These are phyloP conservation scores for Pelobates fuscus DNA, from an alignment of 2,113 vertebrate species.

Conservation along the genomic window DNA sequence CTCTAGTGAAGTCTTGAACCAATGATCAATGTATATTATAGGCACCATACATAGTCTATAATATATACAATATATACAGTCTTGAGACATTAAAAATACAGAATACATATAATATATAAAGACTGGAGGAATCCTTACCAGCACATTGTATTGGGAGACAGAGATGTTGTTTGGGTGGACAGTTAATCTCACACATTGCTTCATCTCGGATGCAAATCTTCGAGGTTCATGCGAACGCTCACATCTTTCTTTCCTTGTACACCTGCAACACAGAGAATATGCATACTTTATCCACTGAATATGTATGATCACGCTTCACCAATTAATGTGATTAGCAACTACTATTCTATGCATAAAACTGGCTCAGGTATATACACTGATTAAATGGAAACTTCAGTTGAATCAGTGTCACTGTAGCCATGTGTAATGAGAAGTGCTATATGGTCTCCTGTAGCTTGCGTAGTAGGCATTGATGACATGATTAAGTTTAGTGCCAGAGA, in stretches of 20 bases:
- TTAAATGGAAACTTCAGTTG: background rate
- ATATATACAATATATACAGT: too few species aligned
- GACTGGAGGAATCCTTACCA: slow-evolving; percentile 72
- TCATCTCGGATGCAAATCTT: slow-evolving; percentile 91
- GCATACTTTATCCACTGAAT: slow-evolving; percentile 4
- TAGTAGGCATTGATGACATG: too few species aligned
- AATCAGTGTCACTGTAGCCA: background rate
- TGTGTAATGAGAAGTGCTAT: background rate
- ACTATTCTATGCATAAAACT: background rate
- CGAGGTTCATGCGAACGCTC: slow-evolving; percentile 88
- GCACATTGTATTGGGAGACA: slow-evolving; percentile 93
- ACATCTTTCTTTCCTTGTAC: slow-evolving; percentile 91
- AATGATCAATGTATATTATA: too few species aligned
- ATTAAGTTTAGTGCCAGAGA: too few species aligned
- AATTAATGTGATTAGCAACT: background rate
- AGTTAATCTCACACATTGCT: slow-evolving; percentile 92
- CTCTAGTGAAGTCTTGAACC: too few species aligned
- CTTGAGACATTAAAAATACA: too few species aligned
- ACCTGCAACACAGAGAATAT: slow-evolving; percentile 69
- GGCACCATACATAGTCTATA: too few species aligned
- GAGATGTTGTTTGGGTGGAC: slow-evolving; percentile 98
- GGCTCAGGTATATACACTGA: background rate
- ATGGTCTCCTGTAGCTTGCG: too few species aligned
- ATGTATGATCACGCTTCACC: background rate
- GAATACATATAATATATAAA: too few species aligned